Base-by-base conservation (phyloP, 37 sponge, comb jelly and placozoan genomes). In the Dysidea cf. avara region DNA sequence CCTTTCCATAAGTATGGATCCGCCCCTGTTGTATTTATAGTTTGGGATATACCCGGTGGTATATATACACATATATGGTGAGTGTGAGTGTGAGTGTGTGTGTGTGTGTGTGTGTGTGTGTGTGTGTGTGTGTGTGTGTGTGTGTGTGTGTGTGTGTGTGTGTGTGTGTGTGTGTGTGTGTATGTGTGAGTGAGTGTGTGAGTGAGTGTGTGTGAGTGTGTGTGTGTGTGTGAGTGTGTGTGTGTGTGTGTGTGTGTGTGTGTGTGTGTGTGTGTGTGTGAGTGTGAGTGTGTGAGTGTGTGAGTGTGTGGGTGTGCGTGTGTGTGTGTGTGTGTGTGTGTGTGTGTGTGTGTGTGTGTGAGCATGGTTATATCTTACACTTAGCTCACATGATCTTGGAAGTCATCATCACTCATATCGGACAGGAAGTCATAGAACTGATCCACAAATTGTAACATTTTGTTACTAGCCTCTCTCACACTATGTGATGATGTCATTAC, bases 381-480 rank as follows among this genome's bases (percentile, higher is more conserved):
- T 2, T 55, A 43, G n/a, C 31, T 47, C 17, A 74, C 72, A 47
- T 63, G 65, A n/a, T 39, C 26, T 17, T 5, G 16, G 65, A 81
- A 81, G n/a, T 59, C 65, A 29, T 76, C 53, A 39, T 73, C 67
- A 51, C 20, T 59, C 40, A 28, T n/a, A n/a, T n/a, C n/a, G n/a
- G 4, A 4, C 53, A 89, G 38, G 16, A 12, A 9, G 11, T 68
- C 58, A 33, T 28, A n/a, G 37, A 72, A 79, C 39, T 64, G 64
- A 21, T 28, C 33, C 28, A 85, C 46, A 68, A 89, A 84, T 18
- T 70, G 24, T 14, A 70, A 38, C 38, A 84, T 84, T 33, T 77
- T 53, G 29, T 59, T 25, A 62, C 68, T 56, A 4, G 63, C 81
- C 25, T 79, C 21, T 22, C 53, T 51, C 1, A 50, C 50, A 59